A percentile compares a stretch with the other conserved stretches of the same genome.
Evolutionary conservation across 2,888 invertebrate genomes (phyloP).

Genomic region (Unio delphinus): DNA sequence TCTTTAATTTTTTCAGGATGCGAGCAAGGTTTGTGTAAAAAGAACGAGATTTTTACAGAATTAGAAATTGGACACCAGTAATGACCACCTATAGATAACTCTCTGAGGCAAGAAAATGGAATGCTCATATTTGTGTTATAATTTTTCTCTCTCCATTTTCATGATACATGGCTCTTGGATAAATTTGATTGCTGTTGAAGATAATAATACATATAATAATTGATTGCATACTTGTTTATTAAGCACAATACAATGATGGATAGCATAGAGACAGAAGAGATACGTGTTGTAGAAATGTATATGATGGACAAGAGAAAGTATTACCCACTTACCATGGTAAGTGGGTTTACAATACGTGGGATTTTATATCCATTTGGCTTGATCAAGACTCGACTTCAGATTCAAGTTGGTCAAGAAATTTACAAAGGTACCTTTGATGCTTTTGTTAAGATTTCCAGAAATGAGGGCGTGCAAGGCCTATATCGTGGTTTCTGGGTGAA

Average conservation of each 20-base stretch:
- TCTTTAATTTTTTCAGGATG: no score
- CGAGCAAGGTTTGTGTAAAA: no score
- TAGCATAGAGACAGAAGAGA: conserved; percentile 34
- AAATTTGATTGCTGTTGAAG: no score
- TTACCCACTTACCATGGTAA: conserved; percentile 91
- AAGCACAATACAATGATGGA: not conserved
- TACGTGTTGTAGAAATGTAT: conserved; percentile 90
- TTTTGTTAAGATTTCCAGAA: conserved; percentile 85
- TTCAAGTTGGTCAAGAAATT: conserved; percentile 75
- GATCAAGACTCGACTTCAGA: conserved; percentile 93
- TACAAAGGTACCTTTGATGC: conserved; percentile 88
- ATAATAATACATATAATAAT: no score
- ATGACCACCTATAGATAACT: no score
- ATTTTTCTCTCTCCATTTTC: no score
- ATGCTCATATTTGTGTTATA: no score
- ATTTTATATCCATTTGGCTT: conserved; percentile 92
- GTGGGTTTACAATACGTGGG: conserved; percentile 84
- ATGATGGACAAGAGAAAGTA: conserved; percentile 98
- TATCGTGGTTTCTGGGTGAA: conserved; percentile 97
- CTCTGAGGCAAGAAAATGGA: no score
- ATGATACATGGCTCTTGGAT: no score
- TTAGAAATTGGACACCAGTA: no score
- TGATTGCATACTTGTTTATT: no score
- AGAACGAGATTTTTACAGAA: no score
- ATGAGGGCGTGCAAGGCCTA: conserved; percentile 85